Percentiles rank a stretch among this genome's conserved stretches.
phyloP scores from a whole-genome alignment of 2,888 invertebrate genomes.

The Cyclophora albipunctata region DNA sequence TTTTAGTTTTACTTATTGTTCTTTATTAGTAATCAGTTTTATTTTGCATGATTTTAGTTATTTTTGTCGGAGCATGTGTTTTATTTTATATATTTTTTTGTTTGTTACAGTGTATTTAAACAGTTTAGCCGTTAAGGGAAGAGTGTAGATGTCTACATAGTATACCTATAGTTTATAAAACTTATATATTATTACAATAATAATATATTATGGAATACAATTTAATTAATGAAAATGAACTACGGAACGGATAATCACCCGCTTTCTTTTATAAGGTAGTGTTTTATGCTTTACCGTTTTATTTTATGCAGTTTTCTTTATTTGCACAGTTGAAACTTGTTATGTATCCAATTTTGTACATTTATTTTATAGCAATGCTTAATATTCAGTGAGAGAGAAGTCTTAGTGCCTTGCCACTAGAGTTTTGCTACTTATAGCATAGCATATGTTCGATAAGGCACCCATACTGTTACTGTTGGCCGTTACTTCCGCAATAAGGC shows the following conservation, averaged over 20 bases:
- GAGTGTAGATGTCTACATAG: constrained; percentile 73
- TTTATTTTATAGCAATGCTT: too few relatives aligned
- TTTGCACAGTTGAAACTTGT: background rate
- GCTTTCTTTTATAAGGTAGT: constrained; percentile 65
- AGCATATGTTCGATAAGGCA: too few relatives aligned
- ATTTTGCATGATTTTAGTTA: constrained; percentile 2
- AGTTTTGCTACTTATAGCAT: too few relatives aligned
- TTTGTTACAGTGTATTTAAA: constrained; percentile 75
- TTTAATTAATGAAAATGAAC: constrained; percentile 49
- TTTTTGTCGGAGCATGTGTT: background rate
- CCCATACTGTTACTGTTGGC: too few relatives aligned
- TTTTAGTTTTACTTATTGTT: too few relatives aligned
- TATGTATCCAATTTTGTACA: too few relatives aligned
- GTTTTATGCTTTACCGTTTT: constrained; percentile 33
- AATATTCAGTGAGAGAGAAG: too few relatives aligned
- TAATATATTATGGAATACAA: constrained; percentile 67
- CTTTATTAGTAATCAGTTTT: too few relatives aligned
- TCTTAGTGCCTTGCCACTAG: too few relatives aligned
- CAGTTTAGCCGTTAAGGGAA: constrained; percentile 65
- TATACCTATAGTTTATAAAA: constrained; percentile 72
- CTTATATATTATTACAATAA: constrained; percentile 74
- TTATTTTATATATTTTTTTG: constrained; percentile 33
- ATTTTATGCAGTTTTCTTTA: constrained; percentile 32
- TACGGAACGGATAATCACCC: constrained; percentile 57
- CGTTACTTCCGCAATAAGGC: too few relatives aligned